Evolutionary conservation across 2,797 vertebrate genomes (phyloP), one percentile per base, ranked within the genome.

Genomic region (Diplodus puntazzo): DNA sequence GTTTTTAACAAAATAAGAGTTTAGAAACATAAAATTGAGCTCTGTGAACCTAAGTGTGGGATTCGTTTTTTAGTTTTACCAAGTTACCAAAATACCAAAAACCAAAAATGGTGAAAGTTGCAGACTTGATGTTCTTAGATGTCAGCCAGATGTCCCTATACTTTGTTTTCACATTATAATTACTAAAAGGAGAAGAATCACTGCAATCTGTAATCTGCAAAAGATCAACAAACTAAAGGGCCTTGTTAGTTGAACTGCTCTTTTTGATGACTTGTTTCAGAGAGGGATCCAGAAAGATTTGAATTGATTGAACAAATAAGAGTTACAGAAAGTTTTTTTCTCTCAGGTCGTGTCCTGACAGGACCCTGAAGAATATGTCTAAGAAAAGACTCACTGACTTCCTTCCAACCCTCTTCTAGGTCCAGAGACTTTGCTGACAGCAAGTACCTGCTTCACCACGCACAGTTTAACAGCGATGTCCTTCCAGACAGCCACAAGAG

Each of bases 401-500:
- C 3, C 30, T 27, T 75, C 3, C 10, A 1, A 48, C 16, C 13
- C 25, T 96, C 96, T 80, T 95, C 92, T 17, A 95, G 94, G 88
- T 97, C 97, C 66, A 95, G 95, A 0, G 98, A 99, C 90, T 96
- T 96, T 76, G 94, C 95, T 0, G 97, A 99, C 5, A 98, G 97
- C 86, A 99, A 98, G 82, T 97, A 99, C 81, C 86, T 97, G 75
- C 89, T 99, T 75, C 97, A 97, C 70, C 97, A 97, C 25, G 95
- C 96, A 0, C 96, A 97, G 85, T 99, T 98, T 66, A 79, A 98
- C 92, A 97, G 94, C 0, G 96, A 98, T 8, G 93, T 99, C 5
- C 92, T 99, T 60, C 98, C 98, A 0, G 97, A 98, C 54, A 99
- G 98, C 77, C 96, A 97, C 94, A 96, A 87, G 88, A 97, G 95